Percentiles rank a stretch among this genome's conserved stretches.
Evolutionary conservation across 2,888 invertebrate species (phyloP).

Genomic region (Sturmia bella): DNA sequence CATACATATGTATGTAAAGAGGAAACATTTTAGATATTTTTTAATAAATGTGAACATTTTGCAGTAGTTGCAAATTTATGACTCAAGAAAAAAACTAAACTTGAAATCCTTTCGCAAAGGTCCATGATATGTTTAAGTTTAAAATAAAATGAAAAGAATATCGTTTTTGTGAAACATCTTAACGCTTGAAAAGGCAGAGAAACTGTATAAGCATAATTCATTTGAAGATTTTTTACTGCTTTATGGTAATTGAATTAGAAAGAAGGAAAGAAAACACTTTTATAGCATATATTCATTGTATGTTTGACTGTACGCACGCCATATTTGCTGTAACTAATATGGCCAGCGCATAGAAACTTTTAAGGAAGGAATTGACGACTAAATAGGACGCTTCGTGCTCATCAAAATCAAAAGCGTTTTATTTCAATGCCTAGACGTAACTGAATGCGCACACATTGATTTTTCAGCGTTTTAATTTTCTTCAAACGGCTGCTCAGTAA

Average conservation of each 20-base stretch:
- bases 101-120: constrained; percentile 47
- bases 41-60: constrained; percentile 38
- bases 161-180: constrained; percentile 51
- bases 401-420: too few species aligned
- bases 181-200: constrained; percentile 28
- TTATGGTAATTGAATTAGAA: constrained; percentile 56
- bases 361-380: constrained; percentile 12
- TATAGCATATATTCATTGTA: background rate
- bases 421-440: too few species aligned
- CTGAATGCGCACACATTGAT: too few species aligned
- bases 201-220: constrained; percentile 53
- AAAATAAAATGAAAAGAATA: constrained; percentile 17
- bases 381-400: background rate
- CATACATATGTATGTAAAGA: constrained; percentile 8
- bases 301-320: constrained; percentile 31
- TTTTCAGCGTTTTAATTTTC: too few species aligned
- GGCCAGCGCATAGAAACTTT: constrained; percentile 13
- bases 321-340: constrained; percentile 65
- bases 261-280: constrained; percentile 5
- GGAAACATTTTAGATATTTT: constrained; percentile 35
- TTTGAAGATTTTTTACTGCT: constrained; percentile 44
- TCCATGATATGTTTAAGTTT: constrained; percentile 28
- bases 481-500: too few species aligned
- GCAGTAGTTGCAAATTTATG: constrained; percentile 56
- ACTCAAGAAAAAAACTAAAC: constrained; percentile 18